Percentiles rank a stretch among this genome's conserved stretches.
These are phyloP conservation scores for Micronycteris hirsuta DNA, from an alignment of 2,113 vertebrate genomes.

Conservation along the genomic window DNA sequence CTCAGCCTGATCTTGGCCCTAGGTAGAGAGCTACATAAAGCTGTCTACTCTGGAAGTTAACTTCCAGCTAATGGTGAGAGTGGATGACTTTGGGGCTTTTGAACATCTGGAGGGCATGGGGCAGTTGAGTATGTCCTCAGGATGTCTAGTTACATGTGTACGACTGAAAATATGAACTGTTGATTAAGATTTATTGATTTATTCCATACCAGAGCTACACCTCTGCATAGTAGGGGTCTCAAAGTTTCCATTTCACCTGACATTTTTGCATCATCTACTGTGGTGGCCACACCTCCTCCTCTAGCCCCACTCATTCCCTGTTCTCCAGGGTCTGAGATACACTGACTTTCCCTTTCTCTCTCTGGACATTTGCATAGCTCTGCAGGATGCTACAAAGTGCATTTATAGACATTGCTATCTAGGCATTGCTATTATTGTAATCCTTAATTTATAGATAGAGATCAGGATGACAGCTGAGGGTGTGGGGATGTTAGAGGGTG, in stretches of 20 bases:
- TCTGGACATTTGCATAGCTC: background rate
- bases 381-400: background rate
- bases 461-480: too few relatives aligned
- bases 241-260: background rate
- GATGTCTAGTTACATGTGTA: background rate
- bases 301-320: background rate
- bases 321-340: background rate
- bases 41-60: background rate
- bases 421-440: background rate
- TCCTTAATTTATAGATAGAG: background rate
- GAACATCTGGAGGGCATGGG: background rate
- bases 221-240: background rate
- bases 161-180: background rate
- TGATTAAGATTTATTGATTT: background rate
- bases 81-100: background rate
- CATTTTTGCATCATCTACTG: background rate
- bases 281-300: background rate
- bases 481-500: too few relatives aligned
- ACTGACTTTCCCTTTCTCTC: background rate
- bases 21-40: background rate
- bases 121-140: background rate
- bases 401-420: background rate
- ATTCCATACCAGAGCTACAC: background rate
- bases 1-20: background rate
- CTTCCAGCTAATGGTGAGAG: background rate